phyloP scores from a whole-genome alignment of 2,113 vertebrate genomes.

The Poecile atricapillus region DNA sequence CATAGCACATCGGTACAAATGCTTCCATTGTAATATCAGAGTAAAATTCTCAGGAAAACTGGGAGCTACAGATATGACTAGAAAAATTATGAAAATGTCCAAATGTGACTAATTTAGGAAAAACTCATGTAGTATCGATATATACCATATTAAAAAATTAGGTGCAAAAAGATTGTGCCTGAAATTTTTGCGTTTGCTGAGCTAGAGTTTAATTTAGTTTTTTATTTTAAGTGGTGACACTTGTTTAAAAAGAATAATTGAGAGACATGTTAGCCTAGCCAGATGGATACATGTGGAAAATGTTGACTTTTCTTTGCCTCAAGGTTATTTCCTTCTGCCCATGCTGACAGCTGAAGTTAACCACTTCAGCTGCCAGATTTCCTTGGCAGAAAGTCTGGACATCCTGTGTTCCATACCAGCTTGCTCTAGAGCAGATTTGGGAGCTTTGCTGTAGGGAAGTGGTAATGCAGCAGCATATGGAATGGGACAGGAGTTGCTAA shows the following conservation, averaged over 20 bases:
- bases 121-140: not conserved
- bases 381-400: not conserved
- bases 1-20: not conserved
- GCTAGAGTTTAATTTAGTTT: not conserved
- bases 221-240: not conserved
- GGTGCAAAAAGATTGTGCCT: not conserved
- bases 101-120: not conserved
- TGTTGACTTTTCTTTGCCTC: constrained; percentile 9
- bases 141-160: not conserved
- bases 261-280: not conserved
- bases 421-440: not conserved
- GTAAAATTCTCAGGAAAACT: not conserved
- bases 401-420: not conserved
- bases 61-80: not conserved
- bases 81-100: not conserved
- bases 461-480: not conserved
- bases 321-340: not conserved
- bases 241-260: not conserved
- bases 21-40: not conserved
- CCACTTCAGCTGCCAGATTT: not conserved
- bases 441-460: not conserved
- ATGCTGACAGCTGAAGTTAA: not conserved
- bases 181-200: not conserved
- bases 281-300: not conserved
- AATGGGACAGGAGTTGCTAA: rapidly evolving